phyloP scores from a whole-genome alignment of 2,888 invertebrate genomes.

The Ceraclea dissimilis region DNA sequence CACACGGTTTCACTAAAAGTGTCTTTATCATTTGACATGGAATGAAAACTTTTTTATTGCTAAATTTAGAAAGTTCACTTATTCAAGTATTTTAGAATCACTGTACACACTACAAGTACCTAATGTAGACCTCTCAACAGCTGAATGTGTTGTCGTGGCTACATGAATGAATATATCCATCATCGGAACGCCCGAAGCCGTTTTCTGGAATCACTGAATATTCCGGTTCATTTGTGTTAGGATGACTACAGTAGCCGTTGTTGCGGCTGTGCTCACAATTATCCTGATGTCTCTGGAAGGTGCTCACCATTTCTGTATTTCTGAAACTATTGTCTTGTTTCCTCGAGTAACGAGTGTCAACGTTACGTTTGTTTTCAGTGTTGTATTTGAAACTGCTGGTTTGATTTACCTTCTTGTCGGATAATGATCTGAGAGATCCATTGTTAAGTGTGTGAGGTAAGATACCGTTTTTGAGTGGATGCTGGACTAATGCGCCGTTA shows the following conservation, averaged over 20 bases:
- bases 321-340: conserved; percentile 49
- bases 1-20: conserved; percentile 24
- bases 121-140: conserved; percentile 36
- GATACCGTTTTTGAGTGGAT: conserved; percentile 22
- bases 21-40: conserved; percentile 33
- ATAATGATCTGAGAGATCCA: conserved; percentile 45
- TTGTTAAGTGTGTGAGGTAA: conserved; percentile 39
- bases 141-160: conserved; percentile 47
- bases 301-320: conserved; percentile 42
- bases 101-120: conserved; percentile 30
- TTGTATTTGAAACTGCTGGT: conserved; percentile 40
- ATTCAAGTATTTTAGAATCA: conserved; percentile 34
- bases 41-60: conserved; percentile 49
- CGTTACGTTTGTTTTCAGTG: conserved; percentile 46
- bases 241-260: conserved; percentile 27
- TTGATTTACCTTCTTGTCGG: conserved; percentile 44
- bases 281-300: conserved; percentile 35
- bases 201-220: conserved; percentile 46
- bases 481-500: conserved; percentile 45
- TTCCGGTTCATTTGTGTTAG: conserved; percentile 45
- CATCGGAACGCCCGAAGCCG: conserved; percentile 34
- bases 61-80: conserved; percentile 51
- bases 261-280: conserved; percentile 35
- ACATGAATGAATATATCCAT: conserved; percentile 42
- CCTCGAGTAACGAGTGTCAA: conserved; percentile 44